Conservation (phyloP, 2,797 vertebrate species). For the Coreius guichenoti region DNA sequence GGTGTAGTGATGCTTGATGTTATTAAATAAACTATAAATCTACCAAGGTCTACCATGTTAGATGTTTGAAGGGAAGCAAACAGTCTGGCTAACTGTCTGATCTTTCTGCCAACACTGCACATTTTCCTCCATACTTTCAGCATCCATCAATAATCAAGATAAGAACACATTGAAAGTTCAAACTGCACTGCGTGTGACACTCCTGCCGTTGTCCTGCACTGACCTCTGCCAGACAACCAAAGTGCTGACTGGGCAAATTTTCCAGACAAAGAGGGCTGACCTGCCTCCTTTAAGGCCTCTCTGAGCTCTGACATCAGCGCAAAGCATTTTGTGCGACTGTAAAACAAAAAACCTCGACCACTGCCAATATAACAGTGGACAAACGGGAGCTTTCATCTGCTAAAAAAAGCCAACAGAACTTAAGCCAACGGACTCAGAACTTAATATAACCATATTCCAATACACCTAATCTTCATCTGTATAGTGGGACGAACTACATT, state of each 20-base stretch:
- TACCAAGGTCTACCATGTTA: not conserved
- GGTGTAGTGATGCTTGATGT: not conserved
- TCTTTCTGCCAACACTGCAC: slow-evolving; percentile 54
- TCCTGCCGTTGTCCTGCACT: slow-evolving; percentile 58
- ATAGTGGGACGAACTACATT: not conserved
- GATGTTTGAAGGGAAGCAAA: slow-evolving; percentile 17
- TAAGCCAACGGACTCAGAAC: not conserved
- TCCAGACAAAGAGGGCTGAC: slow-evolving; percentile 58
- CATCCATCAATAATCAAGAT: slow-evolving; percentile 62
- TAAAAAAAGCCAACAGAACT: not conserved
- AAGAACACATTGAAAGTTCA: slow-evolving; percentile 59
- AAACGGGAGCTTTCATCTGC: slow-evolving; percentile 34
- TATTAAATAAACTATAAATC: not conserved
- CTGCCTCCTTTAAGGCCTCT: slow-evolving; percentile 51
- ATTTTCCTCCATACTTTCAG: slow-evolving; percentile 57
- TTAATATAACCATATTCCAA: not conserved
- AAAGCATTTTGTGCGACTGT: slow-evolving; percentile 56
- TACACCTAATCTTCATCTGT: not conserved
- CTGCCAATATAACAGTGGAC: slow-evolving; percentile 54
- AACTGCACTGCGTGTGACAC: slow-evolving; percentile 53
- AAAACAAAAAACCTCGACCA: slow-evolving; percentile 41
- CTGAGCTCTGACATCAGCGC: slow-evolving; percentile 56
- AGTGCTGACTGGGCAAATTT: slow-evolving; percentile 58
- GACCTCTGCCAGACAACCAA: slow-evolving; percentile 61
- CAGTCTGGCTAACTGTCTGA: slow-evolving; percentile 51